These are phyloP conservation scores for Chydorus sphaericus DNA, from an alignment of 2,888 invertebrate genomes.

Conservation along the genomic window DNA sequence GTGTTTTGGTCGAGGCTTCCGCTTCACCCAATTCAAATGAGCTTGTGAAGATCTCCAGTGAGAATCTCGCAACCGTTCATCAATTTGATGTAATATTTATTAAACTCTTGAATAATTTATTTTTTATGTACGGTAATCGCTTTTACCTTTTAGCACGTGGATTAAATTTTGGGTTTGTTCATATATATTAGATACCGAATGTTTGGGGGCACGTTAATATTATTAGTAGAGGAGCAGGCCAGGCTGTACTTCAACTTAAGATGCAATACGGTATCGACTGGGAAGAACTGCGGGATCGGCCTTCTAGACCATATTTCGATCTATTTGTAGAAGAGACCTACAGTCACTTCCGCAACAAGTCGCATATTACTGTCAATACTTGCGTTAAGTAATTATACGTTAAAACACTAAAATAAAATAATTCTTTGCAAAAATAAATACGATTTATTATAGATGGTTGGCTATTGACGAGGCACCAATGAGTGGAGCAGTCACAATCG, in stretches of 20 bases:
- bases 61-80: slow-evolving; percentile 22
- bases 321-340: slow-evolving; percentile 30
- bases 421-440: no score
- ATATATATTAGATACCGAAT: slow-evolving; percentile 27
- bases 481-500: slow-evolving; percentile 32
- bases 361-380: slow-evolving; percentile 26
- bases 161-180: neutral
- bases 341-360: slow-evolving; percentile 27
- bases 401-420: no score
- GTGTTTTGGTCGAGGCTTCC: slow-evolving; percentile 27
- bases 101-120: no score
- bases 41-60: slow-evolving; percentile 23
- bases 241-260: slow-evolving; percentile 37
- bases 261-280: slow-evolving; percentile 32
- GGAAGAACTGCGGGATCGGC: slow-evolving; percentile 26
- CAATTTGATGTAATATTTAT: slow-evolving; percentile 24
- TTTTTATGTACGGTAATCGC: no score
- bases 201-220: slow-evolving; percentile 39
- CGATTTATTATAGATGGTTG: no score
- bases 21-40: slow-evolving; percentile 22
- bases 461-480: slow-evolving; percentile 24
- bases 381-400: slow-evolving; percentile 29
- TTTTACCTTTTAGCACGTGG: neutral
- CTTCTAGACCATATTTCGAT: slow-evolving; percentile 31
- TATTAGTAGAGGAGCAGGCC: slow-evolving; percentile 35